phyloP scores from a whole-genome alignment of 2,113 vertebrate species.

The Rhizomys pruinosus region DNA sequence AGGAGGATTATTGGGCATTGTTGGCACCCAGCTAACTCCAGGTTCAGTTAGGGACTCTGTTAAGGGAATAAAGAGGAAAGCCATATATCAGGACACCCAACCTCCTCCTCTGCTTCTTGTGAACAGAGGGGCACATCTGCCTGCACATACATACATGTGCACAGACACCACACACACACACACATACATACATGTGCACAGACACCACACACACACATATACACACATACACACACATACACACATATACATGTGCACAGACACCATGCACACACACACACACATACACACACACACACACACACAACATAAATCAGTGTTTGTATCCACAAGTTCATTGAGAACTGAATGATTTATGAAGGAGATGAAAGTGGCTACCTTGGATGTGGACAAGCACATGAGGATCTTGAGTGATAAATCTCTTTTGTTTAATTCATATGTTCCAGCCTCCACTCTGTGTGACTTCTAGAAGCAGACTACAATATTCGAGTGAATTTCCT shows the following conservation, averaged over 20 bases:
- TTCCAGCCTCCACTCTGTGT: neutral
- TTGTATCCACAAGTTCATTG: accelerated
- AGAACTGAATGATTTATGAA: accelerated
- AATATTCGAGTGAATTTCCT: neutral
- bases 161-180: too few species aligned
- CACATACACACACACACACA: neutral
- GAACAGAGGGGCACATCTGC: too few species aligned
- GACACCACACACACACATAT: too few species aligned
- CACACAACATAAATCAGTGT: neutral
- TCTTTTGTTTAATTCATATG: neutral
- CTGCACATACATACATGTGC: too few species aligned
- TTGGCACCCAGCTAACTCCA: neutral
- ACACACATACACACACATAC: too few species aligned
- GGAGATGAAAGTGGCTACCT: accelerated
- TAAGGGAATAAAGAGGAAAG: neutral
- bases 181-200: too few species aligned
- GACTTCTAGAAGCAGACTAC: neutral
- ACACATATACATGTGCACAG: neutral
- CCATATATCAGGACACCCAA: neutral
- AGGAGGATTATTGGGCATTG: neutral
- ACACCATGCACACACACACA: too few species aligned
- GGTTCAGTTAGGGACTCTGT: neutral
- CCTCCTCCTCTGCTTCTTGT: too few species aligned
- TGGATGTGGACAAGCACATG: accelerated
- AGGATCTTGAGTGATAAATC: neutral